Evolutionary conservation across 1,140 invertebrate species (phyloP).

Genomic region (Zaprionus lachaisei): DNA sequence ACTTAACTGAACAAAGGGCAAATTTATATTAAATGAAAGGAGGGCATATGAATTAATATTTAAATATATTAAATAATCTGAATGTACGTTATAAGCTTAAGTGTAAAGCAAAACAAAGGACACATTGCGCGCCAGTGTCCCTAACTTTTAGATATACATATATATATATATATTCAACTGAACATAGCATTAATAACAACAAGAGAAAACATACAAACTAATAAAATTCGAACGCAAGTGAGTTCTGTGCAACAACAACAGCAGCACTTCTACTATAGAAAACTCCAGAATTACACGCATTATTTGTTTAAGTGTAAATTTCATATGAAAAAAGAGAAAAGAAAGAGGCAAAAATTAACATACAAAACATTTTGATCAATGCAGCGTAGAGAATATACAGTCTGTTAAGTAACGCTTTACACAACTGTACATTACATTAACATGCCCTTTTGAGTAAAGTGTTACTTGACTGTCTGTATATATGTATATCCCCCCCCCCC

Average conservation of each 20-base stretch:
- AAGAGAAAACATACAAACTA: conserved; percentile 6
- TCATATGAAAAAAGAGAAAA: background rate
- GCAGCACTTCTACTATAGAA: conserved; percentile 6
- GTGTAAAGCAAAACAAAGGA: conserved; percentile 73
- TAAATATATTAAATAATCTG: conserved; percentile 57
- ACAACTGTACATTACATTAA: no score
- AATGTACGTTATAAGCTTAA: conserved; percentile 54
- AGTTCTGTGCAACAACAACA: conserved; percentile 6
- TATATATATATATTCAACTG: conserved; percentile 24
- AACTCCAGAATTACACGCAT: conserved; percentile 26
- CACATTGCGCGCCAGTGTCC: conserved; percentile 63
- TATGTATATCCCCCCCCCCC: conserved; percentile 16
- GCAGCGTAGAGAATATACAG: conserved; percentile 8
- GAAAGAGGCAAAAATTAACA: background rate
- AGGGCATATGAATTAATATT: conserved; percentile 54
- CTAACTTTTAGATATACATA: conserved; percentile 56
- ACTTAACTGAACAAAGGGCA: conserved; percentile 53
- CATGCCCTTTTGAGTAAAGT: no score
- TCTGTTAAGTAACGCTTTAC: no score
- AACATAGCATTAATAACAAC: conserved; percentile 52
- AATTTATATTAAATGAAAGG: conserved; percentile 62
- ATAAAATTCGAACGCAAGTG: background rate
- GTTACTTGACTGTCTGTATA: background rate
- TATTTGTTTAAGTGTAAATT: conserved; percentile 36
- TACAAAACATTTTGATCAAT: conserved; percentile 9